Conservation (phyloP, 2,888 invertebrate genomes). For the Dromius quadrimaculatus region DNA sequence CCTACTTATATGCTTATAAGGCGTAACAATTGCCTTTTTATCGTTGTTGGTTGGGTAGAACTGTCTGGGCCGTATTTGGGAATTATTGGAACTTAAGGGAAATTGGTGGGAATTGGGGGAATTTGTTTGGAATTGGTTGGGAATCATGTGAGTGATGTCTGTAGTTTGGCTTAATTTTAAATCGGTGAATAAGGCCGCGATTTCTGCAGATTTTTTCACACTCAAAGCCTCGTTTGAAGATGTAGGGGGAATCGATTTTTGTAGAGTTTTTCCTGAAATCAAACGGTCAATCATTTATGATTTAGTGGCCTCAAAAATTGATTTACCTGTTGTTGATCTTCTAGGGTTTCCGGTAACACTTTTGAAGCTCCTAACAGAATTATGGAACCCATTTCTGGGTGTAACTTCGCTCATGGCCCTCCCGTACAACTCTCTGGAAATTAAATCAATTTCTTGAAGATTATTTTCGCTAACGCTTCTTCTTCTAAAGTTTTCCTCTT, state of each 20-base stretch:
- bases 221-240: slow-evolving; percentile 75
- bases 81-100: slow-evolving; percentile 23
- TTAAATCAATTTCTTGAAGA: slow-evolving; percentile 41
- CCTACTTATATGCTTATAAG: slow-evolving; percentile 56
- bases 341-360: slow-evolving; percentile 57
- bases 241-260: slow-evolving; percentile 54
- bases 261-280: slow-evolving; percentile 54
- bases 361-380: slow-evolving; percentile 57
- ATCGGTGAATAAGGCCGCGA: slow-evolving; percentile 87
- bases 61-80: neutral
- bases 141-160: slow-evolving; percentile 71
- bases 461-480: slow-evolving; percentile 62
- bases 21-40: slow-evolving; percentile 46
- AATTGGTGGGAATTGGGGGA: slow-evolving; percentile 39
- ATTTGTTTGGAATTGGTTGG: slow-evolving; percentile 56
- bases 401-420: slow-evolving; percentile 59
- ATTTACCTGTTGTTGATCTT: slow-evolving; percentile 51
- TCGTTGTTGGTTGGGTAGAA: slow-evolving; percentile 39
- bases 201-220: slow-evolving; percentile 90
- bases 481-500: neutral
- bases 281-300: slow-evolving; percentile 60
- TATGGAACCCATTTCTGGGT: slow-evolving; percentile 58
- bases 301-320: slow-evolving; percentile 45
- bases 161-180: slow-evolving; percentile 79
- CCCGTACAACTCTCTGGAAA: slow-evolving; percentile 60